Evolutionary conservation across 2,797 vertebrate species (phyloP).

Genomic region (Lutjanus argentimaculatus): DNA sequence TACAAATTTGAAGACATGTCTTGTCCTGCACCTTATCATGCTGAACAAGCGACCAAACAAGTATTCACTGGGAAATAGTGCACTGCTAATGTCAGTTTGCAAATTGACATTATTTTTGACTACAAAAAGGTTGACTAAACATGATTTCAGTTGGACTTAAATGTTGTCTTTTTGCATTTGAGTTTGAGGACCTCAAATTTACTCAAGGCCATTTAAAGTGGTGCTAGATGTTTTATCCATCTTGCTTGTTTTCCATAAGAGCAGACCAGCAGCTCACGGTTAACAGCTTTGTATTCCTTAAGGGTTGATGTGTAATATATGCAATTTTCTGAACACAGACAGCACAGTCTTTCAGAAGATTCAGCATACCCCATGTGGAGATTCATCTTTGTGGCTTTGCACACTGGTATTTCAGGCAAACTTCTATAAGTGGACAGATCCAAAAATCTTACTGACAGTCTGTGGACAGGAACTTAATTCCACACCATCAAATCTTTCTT

Average conservation of each 20-base stretch:
- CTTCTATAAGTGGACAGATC: constrained; percentile 19
- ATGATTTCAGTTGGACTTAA: not conserved
- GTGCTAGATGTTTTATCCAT: not conserved
- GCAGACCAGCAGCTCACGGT: not conserved
- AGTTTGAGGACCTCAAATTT: constrained; percentile 8
- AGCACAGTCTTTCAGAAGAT: not conserved
- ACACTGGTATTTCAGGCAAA: constrained; percentile 29
- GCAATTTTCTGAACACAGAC: constrained; percentile 3
- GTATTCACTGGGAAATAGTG: not conserved
- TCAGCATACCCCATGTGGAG: not conserved
- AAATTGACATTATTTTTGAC: not conserved
- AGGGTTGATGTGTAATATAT: constrained; percentile 10
- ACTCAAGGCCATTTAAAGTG: not conserved
- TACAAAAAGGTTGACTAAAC: not conserved
- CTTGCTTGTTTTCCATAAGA: constrained; percentile 12
- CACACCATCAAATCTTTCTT: constrained; percentile 8
- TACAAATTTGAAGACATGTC: not conserved
- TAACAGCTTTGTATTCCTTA: not conserved
- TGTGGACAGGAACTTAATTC: not conserved
- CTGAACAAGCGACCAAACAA: not conserved
- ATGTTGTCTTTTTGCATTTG: not conserved
- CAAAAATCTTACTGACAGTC: constrained; percentile 3
- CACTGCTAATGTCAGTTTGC: not conserved
- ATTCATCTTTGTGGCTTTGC: constrained; percentile 46
- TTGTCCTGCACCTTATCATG: not conserved